These are phyloP conservation scores for Hydraecia micacea DNA, from an alignment of 2,888 invertebrate genomes.

Conservation along the genomic window DNA sequence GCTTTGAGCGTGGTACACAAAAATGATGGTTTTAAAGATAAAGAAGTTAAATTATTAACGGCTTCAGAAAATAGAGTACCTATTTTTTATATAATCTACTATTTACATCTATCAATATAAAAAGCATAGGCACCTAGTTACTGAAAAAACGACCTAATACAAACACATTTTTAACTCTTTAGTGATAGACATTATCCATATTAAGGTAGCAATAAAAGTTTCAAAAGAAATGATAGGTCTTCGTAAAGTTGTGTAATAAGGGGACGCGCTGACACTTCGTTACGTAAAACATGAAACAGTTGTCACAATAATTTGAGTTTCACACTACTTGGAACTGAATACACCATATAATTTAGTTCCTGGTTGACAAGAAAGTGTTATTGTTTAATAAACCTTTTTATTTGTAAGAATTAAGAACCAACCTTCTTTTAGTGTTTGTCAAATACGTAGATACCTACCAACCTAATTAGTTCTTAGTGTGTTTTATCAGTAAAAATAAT, in stretches of 20 bases:
- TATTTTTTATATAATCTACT: background rate
- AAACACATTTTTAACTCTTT: conserved; percentile 30
- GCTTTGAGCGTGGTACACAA: background rate
- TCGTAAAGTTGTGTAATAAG: conserved; percentile 62
- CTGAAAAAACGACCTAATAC: background rate
- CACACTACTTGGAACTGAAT: conserved; percentile 70
- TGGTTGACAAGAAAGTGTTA: conserved; percentile 41
- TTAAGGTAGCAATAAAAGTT: conserved; percentile 50
- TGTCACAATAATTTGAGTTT: conserved; percentile 76
- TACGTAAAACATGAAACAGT: conserved; percentile 71
- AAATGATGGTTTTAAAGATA: background rate
- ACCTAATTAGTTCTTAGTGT: background rate
- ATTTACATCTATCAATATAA: background rate
- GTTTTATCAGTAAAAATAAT: background rate
- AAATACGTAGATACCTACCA: background rate
- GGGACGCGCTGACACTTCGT: conserved; percentile 69
- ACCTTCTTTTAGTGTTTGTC: background rate
- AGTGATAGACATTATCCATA: conserved; percentile 16
- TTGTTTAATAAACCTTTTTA: conserved; percentile 18
- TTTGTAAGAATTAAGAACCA: conserved; percentile 30
- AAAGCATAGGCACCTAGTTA: background rate
- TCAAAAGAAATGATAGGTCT: conserved; percentile 69
- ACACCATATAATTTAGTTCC: conserved; percentile 68
- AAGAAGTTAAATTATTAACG: too few relatives aligned
- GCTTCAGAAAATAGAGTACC: background rate